A percentile compares a stretch with the other conserved stretches of the same genome.
Conservation (phyloP, 2,113 vertebrate genomes). For the Tragulus kanchil region DNA sequence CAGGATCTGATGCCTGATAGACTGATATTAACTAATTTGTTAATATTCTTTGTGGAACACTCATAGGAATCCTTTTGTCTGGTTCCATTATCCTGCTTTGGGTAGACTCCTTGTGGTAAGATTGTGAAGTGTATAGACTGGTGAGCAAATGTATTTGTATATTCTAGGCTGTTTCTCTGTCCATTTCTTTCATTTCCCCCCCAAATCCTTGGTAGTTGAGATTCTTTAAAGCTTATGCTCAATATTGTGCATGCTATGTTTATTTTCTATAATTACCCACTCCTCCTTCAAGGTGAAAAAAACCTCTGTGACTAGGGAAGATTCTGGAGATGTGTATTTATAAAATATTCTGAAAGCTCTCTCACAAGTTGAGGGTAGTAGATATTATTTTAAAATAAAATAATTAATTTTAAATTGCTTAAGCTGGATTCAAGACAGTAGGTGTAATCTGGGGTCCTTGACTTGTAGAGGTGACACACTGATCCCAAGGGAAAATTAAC, state of each 20-base stretch:
- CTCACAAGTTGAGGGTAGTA: constrained; percentile 55
- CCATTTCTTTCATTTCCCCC: neutral
- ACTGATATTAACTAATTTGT: constrained; percentile 60
- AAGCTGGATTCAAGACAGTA: constrained; percentile 78
- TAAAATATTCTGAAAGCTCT: constrained; percentile 37
- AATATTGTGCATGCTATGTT: neutral
- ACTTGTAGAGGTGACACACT: constrained; percentile 84
- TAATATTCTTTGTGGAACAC: constrained; percentile 68
- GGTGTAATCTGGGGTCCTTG: constrained; percentile 79
- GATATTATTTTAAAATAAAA: neutral
- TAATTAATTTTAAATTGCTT: constrained; percentile 45
- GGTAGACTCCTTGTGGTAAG: constrained; percentile 86
- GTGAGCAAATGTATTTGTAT: neutral
- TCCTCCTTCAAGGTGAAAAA: neutral
- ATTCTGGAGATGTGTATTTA: neutral
- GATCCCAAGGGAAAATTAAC: constrained; percentile 75
- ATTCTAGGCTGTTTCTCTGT: neutral
- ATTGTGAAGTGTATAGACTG: constrained; percentile 80
- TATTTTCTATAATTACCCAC: neutral
- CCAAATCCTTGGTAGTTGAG: neutral
- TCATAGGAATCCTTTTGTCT: neutral
- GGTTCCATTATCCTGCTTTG: constrained; percentile 76
- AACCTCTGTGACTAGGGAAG: neutral
- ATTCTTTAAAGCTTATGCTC: neutral
- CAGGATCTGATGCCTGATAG: constrained; percentile 14